Percentiles rank a stretch among this genome's conserved stretches.
Conservation (phyloP, 2,113 vertebrate genomes). For the Oophaga pumilio region DNA sequence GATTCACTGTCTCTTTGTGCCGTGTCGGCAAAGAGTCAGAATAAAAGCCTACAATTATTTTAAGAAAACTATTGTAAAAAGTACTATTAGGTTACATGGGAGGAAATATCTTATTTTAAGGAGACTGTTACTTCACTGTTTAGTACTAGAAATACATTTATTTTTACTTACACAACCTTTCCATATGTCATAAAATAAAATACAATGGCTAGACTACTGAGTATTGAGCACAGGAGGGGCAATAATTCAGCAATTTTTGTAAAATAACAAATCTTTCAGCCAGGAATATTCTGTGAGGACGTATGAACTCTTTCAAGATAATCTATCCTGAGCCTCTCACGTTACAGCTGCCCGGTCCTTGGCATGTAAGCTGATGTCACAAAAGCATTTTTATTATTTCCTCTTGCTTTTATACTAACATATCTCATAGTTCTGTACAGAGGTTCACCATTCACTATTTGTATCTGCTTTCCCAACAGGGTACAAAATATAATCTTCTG, state of each 20-base stretch:
- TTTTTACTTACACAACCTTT: neutral
- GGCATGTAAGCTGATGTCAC: too few species aligned
- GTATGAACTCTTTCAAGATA: neutral
- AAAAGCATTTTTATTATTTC: neutral
- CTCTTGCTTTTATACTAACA: neutral
- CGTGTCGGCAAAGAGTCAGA: neutral
- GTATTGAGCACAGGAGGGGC: neutral
- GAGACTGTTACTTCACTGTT: neutral
- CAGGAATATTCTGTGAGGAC: neutral
- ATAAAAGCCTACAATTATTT: neutral
- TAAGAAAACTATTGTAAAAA: neutral
- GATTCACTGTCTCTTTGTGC: neutral
- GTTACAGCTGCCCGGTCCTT: neutral
- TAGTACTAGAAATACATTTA: neutral
- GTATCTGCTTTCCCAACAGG: too few species aligned
- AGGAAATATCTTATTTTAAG: neutral
- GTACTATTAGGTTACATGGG: neutral
- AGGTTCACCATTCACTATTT: neutral
- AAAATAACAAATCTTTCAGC: neutral
- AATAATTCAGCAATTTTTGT: neutral
- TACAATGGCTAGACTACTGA: neutral
- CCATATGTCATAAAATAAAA: neutral
- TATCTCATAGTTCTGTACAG: neutral
- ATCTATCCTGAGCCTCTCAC: neutral
- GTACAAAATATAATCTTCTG: too few species aligned